These are phyloP conservation scores for Luehdorfia chinensis DNA, from an alignment of 1,140 invertebrate species.

Conservation along the genomic window DNA sequence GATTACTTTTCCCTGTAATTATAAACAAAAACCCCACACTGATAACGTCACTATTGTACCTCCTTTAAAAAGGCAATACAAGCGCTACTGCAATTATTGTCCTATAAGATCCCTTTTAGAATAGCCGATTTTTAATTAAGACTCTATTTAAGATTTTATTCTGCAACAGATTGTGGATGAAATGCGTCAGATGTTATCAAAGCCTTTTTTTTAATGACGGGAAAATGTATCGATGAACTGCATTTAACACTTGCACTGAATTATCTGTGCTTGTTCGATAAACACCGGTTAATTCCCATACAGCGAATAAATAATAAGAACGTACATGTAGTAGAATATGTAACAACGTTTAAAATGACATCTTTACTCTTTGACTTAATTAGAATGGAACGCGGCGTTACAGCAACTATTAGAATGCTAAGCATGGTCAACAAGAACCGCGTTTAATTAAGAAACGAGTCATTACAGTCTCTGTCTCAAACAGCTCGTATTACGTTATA, in stretches of 20 bases:
- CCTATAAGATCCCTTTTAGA: constrained; percentile 16
- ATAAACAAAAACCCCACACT: constrained; percentile 50
- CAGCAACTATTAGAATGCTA: constrained; percentile 64
- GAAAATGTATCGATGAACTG: constrained; percentile 8
- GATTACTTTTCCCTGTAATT: constrained; percentile 57
- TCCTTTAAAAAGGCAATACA: constrained; percentile 26
- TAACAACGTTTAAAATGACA: constrained; percentile 37
- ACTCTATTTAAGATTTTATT: constrained; percentile 26
- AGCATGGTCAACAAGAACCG: constrained; percentile 66
- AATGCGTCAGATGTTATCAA: constrained; percentile 19
- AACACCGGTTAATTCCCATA: constrained; percentile 29
- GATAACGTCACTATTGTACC: constrained; percentile 38
- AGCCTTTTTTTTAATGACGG: constrained; percentile 8
- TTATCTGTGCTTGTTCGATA: constrained; percentile 1
- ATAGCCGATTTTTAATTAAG: constrained; percentile 12
- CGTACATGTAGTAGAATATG: constrained; percentile 27
- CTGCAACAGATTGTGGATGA: constrained; percentile 9
- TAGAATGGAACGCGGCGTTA: constrained; percentile 55
- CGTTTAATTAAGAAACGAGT: constrained; percentile 53
- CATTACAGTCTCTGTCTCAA: constrained; percentile 17
- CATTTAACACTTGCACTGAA: no score
- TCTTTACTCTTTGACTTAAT: constrained; percentile 55
- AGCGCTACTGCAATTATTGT: constrained; percentile 20
- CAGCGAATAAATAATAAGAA: constrained; percentile 31
- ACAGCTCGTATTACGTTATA: background rate